A percentile compares a stretch with the other conserved stretches of the same genome.
These are phyloP conservation scores for Luidia sarsii DNA, from an alignment of 53 echinoderm and acorn worm genomes.

Conservation along the genomic window DNA sequence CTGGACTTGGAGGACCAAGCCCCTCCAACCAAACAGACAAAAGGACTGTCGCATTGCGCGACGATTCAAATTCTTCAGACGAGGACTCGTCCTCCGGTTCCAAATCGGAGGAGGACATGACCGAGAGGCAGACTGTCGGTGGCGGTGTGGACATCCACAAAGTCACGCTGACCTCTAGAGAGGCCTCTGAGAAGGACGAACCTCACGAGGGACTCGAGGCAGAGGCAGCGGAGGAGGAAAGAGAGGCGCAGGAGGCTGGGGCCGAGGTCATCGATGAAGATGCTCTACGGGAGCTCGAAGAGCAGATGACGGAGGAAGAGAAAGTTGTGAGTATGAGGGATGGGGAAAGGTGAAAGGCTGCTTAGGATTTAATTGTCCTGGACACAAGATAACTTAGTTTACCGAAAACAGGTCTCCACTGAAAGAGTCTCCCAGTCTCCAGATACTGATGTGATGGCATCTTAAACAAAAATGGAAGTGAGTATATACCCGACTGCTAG, in stretches of 20 bases:
- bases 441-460: no score
- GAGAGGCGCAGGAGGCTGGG: constrained; percentile 21
- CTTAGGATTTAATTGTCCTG: background rate
- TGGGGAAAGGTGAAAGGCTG: background rate
- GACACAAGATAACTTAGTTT: background rate
- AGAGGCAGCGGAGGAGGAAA: constrained; percentile 48
- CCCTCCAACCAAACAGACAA: no score
- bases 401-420: no score
- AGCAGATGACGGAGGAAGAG: constrained; percentile 78
- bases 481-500: no score
- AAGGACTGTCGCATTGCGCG: no score
- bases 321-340: constrained; percentile 55
- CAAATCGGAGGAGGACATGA: background rate
- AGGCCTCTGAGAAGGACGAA: background rate
- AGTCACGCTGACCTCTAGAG: background rate
- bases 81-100: background rate
- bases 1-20: background rate
- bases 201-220: constrained; percentile 33
- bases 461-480: no score
- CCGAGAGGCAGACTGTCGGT: background rate
- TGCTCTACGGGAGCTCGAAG: constrained; percentile 63
- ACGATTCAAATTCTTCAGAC: no score
- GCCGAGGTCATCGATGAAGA: constrained; percentile 55
- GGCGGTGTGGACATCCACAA: background rate
- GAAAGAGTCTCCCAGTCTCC: no score